Evolutionary conservation across 2,797 vertebrate species (phyloP).

Genomic region (Notolepis coatsorum): DNA sequence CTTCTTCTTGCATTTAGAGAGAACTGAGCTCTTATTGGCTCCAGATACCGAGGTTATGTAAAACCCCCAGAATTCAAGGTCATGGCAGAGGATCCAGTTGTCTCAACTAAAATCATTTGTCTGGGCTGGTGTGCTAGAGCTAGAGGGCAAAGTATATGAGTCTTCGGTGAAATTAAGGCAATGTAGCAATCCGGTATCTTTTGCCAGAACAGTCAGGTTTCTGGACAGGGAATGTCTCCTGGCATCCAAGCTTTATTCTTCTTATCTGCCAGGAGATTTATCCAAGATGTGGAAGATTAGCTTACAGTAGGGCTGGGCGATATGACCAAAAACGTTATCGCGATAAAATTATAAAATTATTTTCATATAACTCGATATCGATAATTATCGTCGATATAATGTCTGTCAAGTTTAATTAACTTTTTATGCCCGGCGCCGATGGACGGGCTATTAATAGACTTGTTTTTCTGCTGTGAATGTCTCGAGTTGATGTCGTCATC

Average conservation of each 20-base stretch:
- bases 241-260: constrained; percentile 48
- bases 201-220: constrained; percentile 56
- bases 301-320: not conserved
- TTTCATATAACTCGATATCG: no score
- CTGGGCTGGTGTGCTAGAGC: constrained; percentile 11
- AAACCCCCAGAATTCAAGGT: constrained; percentile 16
- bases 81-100: constrained; percentile 7
- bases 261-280: constrained; percentile 36
- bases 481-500: no score
- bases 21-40: constrained; percentile 2
- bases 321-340: not conserved
- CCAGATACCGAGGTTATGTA: constrained; percentile 22
- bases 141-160: constrained; percentile 19
- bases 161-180: constrained; percentile 16
- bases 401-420: no score
- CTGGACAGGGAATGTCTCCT: constrained; percentile 28
- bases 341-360: no score
- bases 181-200: not conserved
- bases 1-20: not conserved
- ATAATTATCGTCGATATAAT: no score
- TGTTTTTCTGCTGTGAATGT: no score
- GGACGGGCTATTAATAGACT: no score
- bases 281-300: constrained; percentile 42
- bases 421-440: no score
- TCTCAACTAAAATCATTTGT: not conserved